phyloP scores from a whole-genome alignment of 1,140 invertebrate genomes.

The Caenorhabditis brenneri region DNA sequence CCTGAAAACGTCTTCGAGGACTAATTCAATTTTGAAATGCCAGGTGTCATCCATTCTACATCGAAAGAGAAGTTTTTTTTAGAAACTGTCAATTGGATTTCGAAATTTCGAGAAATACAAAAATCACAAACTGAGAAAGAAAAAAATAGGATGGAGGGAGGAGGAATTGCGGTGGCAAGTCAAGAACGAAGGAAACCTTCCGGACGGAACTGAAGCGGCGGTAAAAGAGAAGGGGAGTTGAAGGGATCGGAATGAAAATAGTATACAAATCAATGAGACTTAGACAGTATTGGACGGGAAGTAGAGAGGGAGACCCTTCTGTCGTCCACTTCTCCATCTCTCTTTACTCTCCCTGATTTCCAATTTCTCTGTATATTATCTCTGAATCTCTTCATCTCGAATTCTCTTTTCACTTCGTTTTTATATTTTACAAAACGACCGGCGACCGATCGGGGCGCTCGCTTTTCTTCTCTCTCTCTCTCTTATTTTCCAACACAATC shows the following conservation, averaged over 20 bases:
- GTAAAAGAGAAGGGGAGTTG: neutral
- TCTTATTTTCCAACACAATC: neutral
- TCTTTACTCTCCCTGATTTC: neutral
- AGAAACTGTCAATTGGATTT: too few relatives aligned
- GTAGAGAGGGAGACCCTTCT: neutral
- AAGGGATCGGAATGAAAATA: neutral
- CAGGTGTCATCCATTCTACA: too few relatives aligned
- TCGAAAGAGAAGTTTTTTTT: too few relatives aligned
- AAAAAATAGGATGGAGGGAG: too few relatives aligned
- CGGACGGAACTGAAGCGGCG: slow-evolving; percentile 40
- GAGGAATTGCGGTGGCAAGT: slow-evolving; percentile 9
- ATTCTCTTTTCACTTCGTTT: neutral
- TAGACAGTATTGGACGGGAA: neutral
- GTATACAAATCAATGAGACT: slow-evolving; percentile 2
- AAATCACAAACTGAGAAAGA: too few relatives aligned
- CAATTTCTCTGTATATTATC: neutral
- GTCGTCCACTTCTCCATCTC: neutral
- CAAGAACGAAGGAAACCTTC: slow-evolving; percentile 29
- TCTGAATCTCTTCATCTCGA: neutral
- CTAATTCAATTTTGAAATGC: too few relatives aligned
- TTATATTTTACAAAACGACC: slow-evolving; percentile 20
- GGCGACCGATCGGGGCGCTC: neutral
- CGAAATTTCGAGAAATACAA: too few relatives aligned
- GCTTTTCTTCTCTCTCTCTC: neutral
- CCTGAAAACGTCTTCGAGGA: too few relatives aligned